phyloP scores from a whole-genome alignment of 1,140 invertebrate species.

The Drosophila funebris region DNA sequence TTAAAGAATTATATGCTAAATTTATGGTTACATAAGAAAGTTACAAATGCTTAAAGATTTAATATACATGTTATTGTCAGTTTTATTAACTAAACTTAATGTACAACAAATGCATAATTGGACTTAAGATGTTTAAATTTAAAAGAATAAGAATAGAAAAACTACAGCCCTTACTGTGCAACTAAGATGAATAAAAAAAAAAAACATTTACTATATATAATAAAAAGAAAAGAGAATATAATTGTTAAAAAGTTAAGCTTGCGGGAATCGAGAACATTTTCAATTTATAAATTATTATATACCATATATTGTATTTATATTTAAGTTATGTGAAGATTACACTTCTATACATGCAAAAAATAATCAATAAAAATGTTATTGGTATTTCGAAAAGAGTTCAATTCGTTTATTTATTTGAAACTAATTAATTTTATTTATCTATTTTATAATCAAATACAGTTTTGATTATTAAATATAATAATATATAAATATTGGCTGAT shows the following conservation, averaged over 20 bases:
- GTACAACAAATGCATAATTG: conserved; percentile 2
- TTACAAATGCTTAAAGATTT: conserved; percentile 31
- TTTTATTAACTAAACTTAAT: conserved; percentile 20
- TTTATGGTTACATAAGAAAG: conserved; percentile 34
- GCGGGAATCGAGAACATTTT: conserved; percentile 65
- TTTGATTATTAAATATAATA: too few relatives aligned
- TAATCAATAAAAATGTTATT: conserved; percentile 26
- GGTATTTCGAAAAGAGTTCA: neutral
- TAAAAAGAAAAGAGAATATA: conserved; percentile 18
- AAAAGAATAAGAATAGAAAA: neutral
- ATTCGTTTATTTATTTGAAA: neutral
- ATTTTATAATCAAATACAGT: too few relatives aligned
- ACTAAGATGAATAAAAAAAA: conserved; percentile 22
- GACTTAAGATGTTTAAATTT: neutral
- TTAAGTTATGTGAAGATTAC: conserved; percentile 59
- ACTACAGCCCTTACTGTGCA: conserved; percentile 50
- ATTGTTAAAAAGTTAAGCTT: conserved; percentile 47
- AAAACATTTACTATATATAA: too few relatives aligned
- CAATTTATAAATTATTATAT: conserved; percentile 75
- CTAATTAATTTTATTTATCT: too few relatives aligned
- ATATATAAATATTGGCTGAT: too few relatives aligned
- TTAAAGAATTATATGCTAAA: conserved; percentile 39
- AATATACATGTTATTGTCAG: conserved; percentile 28
- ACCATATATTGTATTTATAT: conserved; percentile 66
- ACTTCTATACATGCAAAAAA: conserved; percentile 34